Evolutionary conservation across 2,113 vertebrate species (phyloP).

Genomic region (Rhynchopsitta pachyrhyncha): DNA sequence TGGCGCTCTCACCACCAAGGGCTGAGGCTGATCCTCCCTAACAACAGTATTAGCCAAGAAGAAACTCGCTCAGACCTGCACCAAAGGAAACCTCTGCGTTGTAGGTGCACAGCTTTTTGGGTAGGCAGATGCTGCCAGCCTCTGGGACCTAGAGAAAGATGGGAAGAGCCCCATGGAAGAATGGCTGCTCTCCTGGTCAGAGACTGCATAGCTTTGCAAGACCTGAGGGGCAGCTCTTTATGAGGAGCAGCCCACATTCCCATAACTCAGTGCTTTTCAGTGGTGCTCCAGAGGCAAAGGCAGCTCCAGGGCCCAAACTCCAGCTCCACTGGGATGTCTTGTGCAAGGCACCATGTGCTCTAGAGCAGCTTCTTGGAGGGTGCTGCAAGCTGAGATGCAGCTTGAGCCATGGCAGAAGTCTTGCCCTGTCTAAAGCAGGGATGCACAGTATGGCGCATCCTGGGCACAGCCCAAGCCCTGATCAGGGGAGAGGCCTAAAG

Average conservation of each 20-base stretch:
- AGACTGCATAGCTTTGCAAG: fast-evolving
- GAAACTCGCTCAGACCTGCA: not conserved
- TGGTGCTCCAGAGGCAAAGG: not conserved
- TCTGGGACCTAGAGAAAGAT: not conserved
- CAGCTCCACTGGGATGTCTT: not conserved
- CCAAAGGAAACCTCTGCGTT: not conserved
- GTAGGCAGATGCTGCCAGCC: not conserved
- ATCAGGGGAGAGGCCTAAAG: not conserved
- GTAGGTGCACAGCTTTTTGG: not conserved
- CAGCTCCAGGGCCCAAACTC: not conserved
- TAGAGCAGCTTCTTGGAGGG: not conserved
- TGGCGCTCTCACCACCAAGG: not conserved
- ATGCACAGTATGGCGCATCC: not conserved
- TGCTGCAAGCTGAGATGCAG: not conserved
- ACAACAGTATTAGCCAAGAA: not conserved
- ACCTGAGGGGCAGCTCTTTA: not conserved
- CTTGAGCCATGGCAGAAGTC: not conserved
- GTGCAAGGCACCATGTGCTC: not conserved
- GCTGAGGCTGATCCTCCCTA: not conserved
- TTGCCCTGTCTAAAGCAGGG: not conserved
- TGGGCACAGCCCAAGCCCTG: not conserved
- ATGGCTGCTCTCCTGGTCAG: not conserved
- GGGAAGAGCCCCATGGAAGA: not conserved
- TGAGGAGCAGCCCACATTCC: not conserved
- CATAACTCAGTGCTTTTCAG: not conserved